These are phyloP conservation scores for Agriopis aurantiaria DNA, from an alignment of 2,888 invertebrate genomes.

Conservation along the genomic window DNA sequence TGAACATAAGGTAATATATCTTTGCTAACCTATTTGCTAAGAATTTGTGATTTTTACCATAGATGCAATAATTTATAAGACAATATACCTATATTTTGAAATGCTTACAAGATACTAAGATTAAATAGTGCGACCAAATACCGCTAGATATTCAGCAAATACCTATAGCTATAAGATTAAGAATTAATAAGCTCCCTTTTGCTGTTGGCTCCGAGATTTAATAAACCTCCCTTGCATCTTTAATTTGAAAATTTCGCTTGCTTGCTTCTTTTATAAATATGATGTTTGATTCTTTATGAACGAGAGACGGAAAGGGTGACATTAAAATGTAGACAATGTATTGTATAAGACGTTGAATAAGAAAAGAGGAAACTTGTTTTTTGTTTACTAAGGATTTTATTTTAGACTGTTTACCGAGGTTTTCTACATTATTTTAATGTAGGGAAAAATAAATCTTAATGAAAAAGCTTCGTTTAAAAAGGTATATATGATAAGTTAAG, in stretches of 20 bases:
- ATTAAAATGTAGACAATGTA: conserved; percentile 4
- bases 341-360: not conserved
- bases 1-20: no score
- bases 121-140: not conserved
- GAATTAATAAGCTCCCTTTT: conserved; percentile 16
- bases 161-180: not conserved
- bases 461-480: no score
- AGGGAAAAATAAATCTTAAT: no score
- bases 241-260: conserved; percentile 18
- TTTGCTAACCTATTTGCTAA: no score
- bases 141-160: not conserved
- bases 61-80: no score
- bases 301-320: not conserved
- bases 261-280: not conserved
- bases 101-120: no score
- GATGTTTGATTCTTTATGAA: conserved; percentile 5
- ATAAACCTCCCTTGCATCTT: conserved; percentile 6
- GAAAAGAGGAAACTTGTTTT: not conserved
- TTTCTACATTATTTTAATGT: not conserved
- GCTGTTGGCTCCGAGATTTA: conserved; percentile 18
- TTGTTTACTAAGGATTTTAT: not conserved
- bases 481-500: no score
- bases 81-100: no score
- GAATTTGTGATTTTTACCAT: no score
- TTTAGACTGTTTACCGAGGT: not conserved